These are phyloP conservation scores for Mustelus asterias DNA, from an alignment of 2,113 vertebrate genomes.

Conservation along the genomic window DNA sequence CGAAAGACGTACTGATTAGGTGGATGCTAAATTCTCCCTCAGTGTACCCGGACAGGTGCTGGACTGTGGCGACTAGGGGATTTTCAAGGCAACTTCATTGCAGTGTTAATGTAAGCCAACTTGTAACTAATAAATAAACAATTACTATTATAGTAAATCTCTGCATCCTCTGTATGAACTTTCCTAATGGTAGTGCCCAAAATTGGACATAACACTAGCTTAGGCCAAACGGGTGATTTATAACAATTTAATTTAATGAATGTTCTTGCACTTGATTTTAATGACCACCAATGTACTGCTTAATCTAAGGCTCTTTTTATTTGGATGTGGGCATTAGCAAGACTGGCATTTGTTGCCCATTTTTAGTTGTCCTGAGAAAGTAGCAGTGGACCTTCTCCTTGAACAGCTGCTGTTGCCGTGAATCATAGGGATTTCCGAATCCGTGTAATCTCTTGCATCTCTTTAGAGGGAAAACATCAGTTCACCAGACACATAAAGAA, in stretches of 20 bases:
- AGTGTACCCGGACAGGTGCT: too few relatives aligned
- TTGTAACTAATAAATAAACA: too few relatives aligned
- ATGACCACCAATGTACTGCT: background rate
- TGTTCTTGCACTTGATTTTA: background rate
- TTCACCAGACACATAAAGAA: background rate
- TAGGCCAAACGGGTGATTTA: background rate
- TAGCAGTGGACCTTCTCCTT: background rate
- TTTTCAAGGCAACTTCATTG: too few relatives aligned
- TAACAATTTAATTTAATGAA: background rate
- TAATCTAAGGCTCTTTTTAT: background rate
- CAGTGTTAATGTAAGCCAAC: too few relatives aligned
- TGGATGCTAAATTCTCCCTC: too few relatives aligned
- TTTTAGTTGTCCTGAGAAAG: background rate
- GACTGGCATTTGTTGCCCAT: background rate
- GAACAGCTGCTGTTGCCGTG: background rate
- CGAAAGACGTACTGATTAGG: too few relatives aligned
- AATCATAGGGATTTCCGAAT: background rate
- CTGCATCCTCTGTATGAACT: background rate
- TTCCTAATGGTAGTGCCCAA: background rate
- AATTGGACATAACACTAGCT: background rate
- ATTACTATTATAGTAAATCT: background rate
- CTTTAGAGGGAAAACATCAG: background rate
- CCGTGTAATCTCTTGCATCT: background rate
- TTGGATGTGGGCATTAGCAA: background rate
- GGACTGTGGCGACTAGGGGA: too few relatives aligned